Evolutionary conservation across 1,140 invertebrate genomes (phyloP), one percentile per base, ranked within the genome.

Genomic region (Meloidogyne floridensis): DNA sequence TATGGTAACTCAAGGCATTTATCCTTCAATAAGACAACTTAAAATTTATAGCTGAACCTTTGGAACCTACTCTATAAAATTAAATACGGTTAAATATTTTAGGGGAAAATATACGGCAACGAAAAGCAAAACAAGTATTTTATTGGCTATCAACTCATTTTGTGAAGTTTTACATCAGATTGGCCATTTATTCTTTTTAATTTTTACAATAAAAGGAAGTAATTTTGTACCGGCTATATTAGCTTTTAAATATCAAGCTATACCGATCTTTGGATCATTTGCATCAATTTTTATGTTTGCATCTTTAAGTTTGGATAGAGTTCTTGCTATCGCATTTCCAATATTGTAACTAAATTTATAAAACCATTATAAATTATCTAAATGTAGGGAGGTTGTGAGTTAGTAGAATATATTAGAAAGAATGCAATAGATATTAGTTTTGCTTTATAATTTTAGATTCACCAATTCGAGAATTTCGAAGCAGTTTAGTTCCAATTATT

Each of bases 121-220:
- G 15, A 65, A 65, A 65, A 65, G 59, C 15, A 65, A 65, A n/a
- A 65, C 59, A n/a, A n/a, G 59, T 65, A n/a, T 65, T 65, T 65
- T 65, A 65, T 2, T 65, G 2, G n/a, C 15, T 6, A n/a, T 65
- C 7, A 65, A 65, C 2, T 65, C 59, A 5, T 65, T 65, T 65
- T 65, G 59, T 18, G 59, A 65, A 65, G n/a, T 65, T 65, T 11
- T 65, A n/a, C 59, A 65, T 11, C 59, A 65, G 18, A n/a, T n/a
- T 65, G 59, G 59, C 15, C 59, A 65, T 65, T 65, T 65, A n/a
- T n/a, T 65, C n/a, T 65, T n/a, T 3, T 65, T 65, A 65, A 65
- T 65, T 65, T 65, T 65, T 65, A 65, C 59, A 65, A 65, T 65
- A n/a, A n/a, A n/a, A 65, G 59, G 59, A 65, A 65, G n/a, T 65